A percentile compares a stretch with the other conserved stretches of the same genome.
These are phyloP conservation scores for Acleris laterana DNA, from an alignment of 2,888 invertebrate species.

Conservation along the genomic window DNA sequence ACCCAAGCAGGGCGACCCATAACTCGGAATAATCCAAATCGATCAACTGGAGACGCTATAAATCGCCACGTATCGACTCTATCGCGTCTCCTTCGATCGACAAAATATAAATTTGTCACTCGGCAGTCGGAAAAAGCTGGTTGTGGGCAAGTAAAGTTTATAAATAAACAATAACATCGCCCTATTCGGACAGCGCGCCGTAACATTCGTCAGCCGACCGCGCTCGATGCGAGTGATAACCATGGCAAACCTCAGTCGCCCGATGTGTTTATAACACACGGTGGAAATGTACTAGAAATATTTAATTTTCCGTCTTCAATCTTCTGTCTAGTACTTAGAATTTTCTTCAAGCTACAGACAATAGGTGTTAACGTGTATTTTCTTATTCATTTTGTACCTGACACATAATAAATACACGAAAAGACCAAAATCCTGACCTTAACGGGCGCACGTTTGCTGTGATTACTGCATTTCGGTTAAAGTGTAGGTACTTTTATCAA, in stretches of 20 bases:
- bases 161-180: conserved; percentile 81
- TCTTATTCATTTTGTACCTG: too few relatives aligned
- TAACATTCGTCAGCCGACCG: conserved; percentile 69
- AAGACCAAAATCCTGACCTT: too few relatives aligned
- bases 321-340: neutral
- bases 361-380: too few relatives aligned
- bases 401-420: too few relatives aligned
- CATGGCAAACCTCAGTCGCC: conserved; percentile 44
- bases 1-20: conserved; percentile 53
- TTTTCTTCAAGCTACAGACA: too few relatives aligned
- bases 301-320: neutral
- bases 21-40: conserved; percentile 75
- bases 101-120: conserved; percentile 83
- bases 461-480: too few relatives aligned
- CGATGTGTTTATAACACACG: conserved; percentile 54
- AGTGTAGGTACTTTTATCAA: too few relatives aligned
- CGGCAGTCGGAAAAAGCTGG: conserved; percentile 71
- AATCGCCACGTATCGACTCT: conserved; percentile 78
- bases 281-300: conserved; percentile 29
- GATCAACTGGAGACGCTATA: conserved; percentile 76
- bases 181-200: conserved; percentile 69
- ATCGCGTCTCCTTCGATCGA: conserved; percentile 75
- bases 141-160: conserved; percentile 65
- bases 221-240: conserved; percentile 67
- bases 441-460: too few relatives aligned